These are phyloP conservation scores for Steinernema hermaphroditum DNA, from an alignment of 2,888 invertebrate genomes.

Conservation along the genomic window DNA sequence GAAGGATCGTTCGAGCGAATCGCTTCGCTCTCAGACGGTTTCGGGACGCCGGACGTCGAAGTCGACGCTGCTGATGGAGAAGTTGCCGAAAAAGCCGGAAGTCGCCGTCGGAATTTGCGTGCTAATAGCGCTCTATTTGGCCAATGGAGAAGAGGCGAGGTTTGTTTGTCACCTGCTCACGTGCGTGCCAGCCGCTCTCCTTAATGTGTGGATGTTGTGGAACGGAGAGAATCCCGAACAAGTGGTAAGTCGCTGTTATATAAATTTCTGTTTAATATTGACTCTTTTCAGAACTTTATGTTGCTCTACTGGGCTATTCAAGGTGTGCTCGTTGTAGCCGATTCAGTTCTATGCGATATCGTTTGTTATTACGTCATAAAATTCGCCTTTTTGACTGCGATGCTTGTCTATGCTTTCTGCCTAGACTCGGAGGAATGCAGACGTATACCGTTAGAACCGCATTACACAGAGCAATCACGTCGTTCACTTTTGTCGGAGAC, in stretches of 20 bases:
- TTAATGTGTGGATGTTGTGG: not conserved
- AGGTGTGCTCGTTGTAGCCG: not conserved
- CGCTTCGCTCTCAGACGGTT: not conserved
- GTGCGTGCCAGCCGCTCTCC: not conserved
- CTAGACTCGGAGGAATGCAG: no score
- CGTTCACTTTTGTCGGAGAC: no score
- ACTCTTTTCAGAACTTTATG: not conserved
- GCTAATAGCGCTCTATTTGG: not conserved
- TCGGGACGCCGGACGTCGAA: not conserved
- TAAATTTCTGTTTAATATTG: not conserved
- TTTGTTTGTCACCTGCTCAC: conserved; percentile 7
- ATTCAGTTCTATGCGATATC: not conserved
- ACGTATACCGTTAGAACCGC: no score
- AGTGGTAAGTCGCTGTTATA: not conserved
- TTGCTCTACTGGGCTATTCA: not conserved
- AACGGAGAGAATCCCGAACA: not conserved
- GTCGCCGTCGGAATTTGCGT: not conserved
- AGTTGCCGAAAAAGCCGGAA: not conserved
- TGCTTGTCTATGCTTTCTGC: not conserved
- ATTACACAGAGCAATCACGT: no score
- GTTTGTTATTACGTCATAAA: not conserved
- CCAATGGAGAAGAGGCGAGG: not conserved
- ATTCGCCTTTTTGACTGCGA: not conserved
- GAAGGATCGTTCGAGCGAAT: not conserved
- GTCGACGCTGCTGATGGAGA: not conserved